These are phyloP conservation scores for Pollimyrus isidori DNA, from an alignment of 2,113 vertebrate species.

Conservation along the genomic window DNA sequence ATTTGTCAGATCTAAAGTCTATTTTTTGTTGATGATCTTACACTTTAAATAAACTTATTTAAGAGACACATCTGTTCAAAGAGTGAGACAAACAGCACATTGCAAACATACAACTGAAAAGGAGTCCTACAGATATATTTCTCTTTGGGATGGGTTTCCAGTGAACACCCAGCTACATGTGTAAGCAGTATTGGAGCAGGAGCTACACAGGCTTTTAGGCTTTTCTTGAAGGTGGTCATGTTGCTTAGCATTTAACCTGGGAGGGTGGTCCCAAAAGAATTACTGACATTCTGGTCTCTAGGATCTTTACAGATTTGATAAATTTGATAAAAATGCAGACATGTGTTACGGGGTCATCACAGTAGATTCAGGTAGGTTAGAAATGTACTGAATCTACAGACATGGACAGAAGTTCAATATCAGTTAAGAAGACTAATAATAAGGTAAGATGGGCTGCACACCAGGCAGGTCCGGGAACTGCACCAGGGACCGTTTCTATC, in stretches of 20 bases:
- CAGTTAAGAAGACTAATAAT: slow-evolving; percentile 5
- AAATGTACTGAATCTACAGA: not conserved
- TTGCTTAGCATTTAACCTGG: not conserved
- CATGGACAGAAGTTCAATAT: not conserved
- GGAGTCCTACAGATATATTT: not conserved
- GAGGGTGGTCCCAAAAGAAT: not conserved
- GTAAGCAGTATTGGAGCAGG: not conserved
- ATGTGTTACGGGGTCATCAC: not conserved
- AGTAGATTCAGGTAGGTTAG: not conserved
- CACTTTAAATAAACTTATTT: not conserved
- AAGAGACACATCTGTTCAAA: not conserved
- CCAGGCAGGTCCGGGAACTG: not conserved
- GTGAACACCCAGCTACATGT: not conserved
- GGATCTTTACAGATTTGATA: not conserved
- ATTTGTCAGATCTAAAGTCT: not conserved
- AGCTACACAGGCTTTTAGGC: not conserved
- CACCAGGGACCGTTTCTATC: not conserved
- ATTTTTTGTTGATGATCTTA: not conserved
- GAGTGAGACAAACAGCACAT: not conserved
- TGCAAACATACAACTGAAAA: not conserved
- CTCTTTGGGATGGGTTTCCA: not conserved
- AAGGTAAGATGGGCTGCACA: not conserved
- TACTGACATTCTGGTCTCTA: not conserved
- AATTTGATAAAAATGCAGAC: not conserved
- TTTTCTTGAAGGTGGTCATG: not conserved